Evolutionary conservation across 2,113 vertebrate genomes (phyloP), one percentile per base, ranked within the genome.

Genomic region (Chionodraco myersi): DNA sequence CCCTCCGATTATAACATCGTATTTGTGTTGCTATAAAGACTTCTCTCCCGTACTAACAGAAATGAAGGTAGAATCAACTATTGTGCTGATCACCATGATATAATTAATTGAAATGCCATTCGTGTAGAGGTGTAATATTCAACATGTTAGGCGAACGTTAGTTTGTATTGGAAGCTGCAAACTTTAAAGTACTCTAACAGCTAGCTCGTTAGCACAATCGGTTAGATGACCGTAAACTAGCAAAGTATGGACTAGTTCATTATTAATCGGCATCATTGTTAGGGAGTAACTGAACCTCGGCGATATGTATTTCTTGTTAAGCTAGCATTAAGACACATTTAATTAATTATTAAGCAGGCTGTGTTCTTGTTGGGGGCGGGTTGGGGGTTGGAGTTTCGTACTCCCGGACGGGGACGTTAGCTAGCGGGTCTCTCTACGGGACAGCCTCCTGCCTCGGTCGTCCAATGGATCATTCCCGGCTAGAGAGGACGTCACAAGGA

Each of bases 401-500:
- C 36, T 23, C 0, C 8, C 12, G 11, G 6, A 2, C 2, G 10
- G 2, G 41, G 8, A 53, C 6, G n/a, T 11, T n/a, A 34, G 48
- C 41, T 56, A 58, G 16, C 10, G 3, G 6, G 45, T 13, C 6
- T 16, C 1, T 15, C 49, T 7, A 9, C 7, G 47, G 74, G 56
- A 61, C 86, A 18, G 21, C 83, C 86, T 51, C 48, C 54, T 3
- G 5, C 3, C n/a, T 15, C 48, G 21, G 34, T 5, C 57, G 49
- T 21, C 89, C 90, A 91, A 89, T 89, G 51, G 72, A 6, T 18
- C 44, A 1, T 5, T 16, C 16, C 4, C 45, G 57, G 34, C 15
- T 18, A 12, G 12, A 1, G 34, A 7, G 18, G 58, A 76, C 82
- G 92, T 92, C 90, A 92, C n/a, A 10, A 1, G 61, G 15, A 56